Base-by-base conservation (phyloP, 2,888 invertebrate species). In the Drosophila neonasuta region DNA sequence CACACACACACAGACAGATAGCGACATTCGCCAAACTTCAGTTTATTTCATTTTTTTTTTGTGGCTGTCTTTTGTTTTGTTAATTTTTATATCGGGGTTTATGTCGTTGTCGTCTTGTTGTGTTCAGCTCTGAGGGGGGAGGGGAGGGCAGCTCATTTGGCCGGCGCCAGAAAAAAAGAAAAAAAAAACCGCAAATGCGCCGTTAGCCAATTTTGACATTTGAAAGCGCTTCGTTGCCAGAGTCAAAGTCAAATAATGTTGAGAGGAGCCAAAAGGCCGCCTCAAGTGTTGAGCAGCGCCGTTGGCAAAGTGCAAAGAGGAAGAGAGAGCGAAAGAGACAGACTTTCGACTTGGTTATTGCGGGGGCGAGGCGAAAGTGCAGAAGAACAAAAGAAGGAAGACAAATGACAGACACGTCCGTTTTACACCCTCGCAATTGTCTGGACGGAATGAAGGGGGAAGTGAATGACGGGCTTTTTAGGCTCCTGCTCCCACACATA, bases 341-440 rank as follows among this genome's bases (percentile, higher is more conserved):
- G 24, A 24, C 24, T 24, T 24, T 24, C 4, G 6, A 41, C 8
- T 41, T 41, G 4, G 15, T 15, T 8, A 15, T 1, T 15, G 71
- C 59, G 72, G 42, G 52, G 63, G 68, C 63, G 65, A 56, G 56
- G 58, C 49, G 67, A 76, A 74, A 72, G 73, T 55, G 56, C 41
- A 49, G 57, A 58, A 49, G 57, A 58, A 68, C 62, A 69, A 77
- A 71, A 75, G 73, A 64, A 74, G 79, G 69, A 78, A 80, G 74
- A 64, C 75, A 78, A 80, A 74, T 83, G 84, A 81, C 80, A 72
- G 84, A 72, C 80, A 80, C 77, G 81, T 80, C 81, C 77, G 80
- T 69, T 74, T 74, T 69, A 71, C 80, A 80, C 83, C 79, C 81
- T 74, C 67, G 46, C 64, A 42, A 11, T 34, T 59, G 36, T 24